phyloP scores from a whole-genome alignment of 2,113 vertebrate genomes.

The Terrapene triunguis region DNA sequence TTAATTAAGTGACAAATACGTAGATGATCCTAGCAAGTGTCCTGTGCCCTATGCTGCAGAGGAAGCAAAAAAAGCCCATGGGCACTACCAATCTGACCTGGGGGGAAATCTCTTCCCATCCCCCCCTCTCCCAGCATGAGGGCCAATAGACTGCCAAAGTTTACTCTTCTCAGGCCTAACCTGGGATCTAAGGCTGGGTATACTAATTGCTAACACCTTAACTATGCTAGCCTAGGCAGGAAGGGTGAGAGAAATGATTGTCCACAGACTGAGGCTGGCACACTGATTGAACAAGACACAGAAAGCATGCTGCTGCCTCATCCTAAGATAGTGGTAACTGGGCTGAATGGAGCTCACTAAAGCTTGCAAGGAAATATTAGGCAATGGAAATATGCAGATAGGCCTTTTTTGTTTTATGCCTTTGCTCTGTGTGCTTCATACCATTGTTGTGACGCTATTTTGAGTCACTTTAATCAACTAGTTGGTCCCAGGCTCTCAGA shows the following conservation, averaged over 20 bases:
- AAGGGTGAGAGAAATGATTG: background rate
- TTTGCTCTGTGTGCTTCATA: background rate
- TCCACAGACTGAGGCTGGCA: background rate
- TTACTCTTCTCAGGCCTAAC: background rate
- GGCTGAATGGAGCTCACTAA: background rate
- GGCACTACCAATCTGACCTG: background rate
- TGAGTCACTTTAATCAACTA: background rate
- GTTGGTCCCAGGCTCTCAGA: background rate
- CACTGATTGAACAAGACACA: background rate
- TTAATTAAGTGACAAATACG: background rate
- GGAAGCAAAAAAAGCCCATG: background rate
- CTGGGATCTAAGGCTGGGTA: background rate
- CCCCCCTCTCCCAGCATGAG: background rate
- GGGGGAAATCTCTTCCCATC: too few species aligned
- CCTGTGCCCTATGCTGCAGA: background rate
- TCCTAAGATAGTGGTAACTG: background rate
- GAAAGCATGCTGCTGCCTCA: background rate
- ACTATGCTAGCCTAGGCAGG: background rate
- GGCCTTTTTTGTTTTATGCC: background rate
- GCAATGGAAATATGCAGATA: background rate
- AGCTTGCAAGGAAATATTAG: background rate
- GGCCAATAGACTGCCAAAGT: background rate
- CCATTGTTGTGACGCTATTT: background rate
- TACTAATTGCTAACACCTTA: background rate
- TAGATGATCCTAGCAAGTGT: background rate